These are phyloP conservation scores for Prenolepis imparis DNA, from an alignment of 2,888 invertebrate genomes.

Conservation along the genomic window DNA sequence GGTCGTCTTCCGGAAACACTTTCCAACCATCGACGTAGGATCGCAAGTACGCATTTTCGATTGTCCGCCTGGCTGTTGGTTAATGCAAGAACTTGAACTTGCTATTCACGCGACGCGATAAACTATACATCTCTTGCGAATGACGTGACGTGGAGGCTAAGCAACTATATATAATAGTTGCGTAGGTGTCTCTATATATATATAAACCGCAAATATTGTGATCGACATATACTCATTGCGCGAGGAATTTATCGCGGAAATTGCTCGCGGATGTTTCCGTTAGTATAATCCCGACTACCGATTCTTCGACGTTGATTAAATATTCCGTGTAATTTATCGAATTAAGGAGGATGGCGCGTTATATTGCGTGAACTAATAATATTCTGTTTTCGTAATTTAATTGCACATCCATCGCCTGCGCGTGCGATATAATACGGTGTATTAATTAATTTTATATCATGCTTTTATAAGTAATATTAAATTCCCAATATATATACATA, in stretches of 20 bases:
- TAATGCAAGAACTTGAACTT: slow-evolving; percentile 59
- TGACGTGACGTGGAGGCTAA: not conserved
- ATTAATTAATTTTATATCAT: slow-evolving; percentile 25
- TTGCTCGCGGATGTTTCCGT: slow-evolving; percentile 23
- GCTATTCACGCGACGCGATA: not conserved
- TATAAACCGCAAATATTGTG: not conserved
- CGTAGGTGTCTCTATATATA: not conserved
- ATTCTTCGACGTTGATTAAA: slow-evolving; percentile 39
- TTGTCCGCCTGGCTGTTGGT: slow-evolving; percentile 38
- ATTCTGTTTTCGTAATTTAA: slow-evolving; percentile 24
- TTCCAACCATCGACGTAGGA: slow-evolving; percentile 27
- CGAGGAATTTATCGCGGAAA: slow-evolving; percentile 25
- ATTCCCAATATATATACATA: not conserved
- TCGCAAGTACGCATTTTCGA: slow-evolving; percentile 59
- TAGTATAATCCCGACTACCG: not conserved
- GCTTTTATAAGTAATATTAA: slow-evolving; percentile 46
- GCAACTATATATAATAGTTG: not conserved
- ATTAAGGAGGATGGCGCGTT: slow-evolving; percentile 6
- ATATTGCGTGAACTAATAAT: slow-evolving; percentile 2
- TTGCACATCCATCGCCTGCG: not conserved
- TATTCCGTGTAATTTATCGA: not conserved
- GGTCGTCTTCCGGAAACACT: slow-evolving; percentile 63
- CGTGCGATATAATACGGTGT: not conserved
- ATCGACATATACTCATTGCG: slow-evolving; percentile 41
- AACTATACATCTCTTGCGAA: not conserved